phyloP scores from a whole-genome alignment of 2,113 vertebrate species.

The Scartelaos histophorus region DNA sequence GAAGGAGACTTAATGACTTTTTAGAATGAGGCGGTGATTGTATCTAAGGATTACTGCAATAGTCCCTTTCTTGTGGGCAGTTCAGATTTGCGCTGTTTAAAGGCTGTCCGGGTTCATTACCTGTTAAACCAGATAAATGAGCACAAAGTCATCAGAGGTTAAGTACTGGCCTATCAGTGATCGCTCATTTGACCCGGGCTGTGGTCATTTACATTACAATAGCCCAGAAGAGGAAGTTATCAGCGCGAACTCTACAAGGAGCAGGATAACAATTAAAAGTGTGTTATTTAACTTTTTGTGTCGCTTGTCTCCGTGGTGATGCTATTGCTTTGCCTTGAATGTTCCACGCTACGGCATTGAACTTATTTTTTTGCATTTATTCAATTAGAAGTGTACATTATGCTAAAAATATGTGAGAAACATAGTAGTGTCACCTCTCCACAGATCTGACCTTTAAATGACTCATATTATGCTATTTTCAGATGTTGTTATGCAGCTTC shows the following conservation, averaged over 20 bases:
- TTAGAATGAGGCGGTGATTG: slow-evolving; percentile 46
- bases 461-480: no score
- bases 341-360: background rate
- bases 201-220: slow-evolving; percentile 17
- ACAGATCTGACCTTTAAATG: no score
- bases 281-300: background rate
- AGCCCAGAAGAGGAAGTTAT: background rate
- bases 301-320: background rate
- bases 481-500: no score
- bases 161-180: slow-evolving; percentile 16
- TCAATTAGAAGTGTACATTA: no score
- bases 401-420: no score
- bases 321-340: background rate
- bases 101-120: slow-evolving; percentile 44
- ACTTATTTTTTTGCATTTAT: no score
- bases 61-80: slow-evolving; percentile 30
- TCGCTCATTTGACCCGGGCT: slow-evolving; percentile 8
- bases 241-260: background rate
- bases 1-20: slow-evolving; percentile 41
- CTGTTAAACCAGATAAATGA: slow-evolving; percentile 47
- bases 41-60: slow-evolving; percentile 51
- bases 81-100: slow-evolving; percentile 38
- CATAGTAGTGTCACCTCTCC: no score
- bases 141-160: slow-evolving; percentile 41
- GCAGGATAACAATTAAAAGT: background rate